These are phyloP conservation scores for Heliocidaris erythrogramma DNA, from an alignment of 35 echinoderm and acorn worm genomes.

Conservation along the genomic window DNA sequence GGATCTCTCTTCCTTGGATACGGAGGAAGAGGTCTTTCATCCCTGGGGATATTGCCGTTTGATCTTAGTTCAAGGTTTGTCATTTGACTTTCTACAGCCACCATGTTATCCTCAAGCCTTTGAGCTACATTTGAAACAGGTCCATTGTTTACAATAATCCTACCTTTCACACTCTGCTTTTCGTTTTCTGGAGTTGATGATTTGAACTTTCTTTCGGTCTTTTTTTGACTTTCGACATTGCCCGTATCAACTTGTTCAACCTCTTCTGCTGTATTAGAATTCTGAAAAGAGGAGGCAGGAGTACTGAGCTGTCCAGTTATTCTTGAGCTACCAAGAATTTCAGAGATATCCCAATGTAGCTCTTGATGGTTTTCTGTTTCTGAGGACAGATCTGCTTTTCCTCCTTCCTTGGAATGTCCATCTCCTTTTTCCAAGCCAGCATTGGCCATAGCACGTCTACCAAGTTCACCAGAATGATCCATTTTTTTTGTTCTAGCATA, in stretches of 20 bases:
- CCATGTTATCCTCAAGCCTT: neutral
- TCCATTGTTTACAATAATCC: neutral
- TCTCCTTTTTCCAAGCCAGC: neutral
- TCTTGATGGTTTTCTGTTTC: slow-evolving; percentile 10
- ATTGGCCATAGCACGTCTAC: slow-evolving; percentile 2
- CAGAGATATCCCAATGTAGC: slow-evolving; percentile 38
- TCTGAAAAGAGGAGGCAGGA: neutral
- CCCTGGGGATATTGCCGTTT: neutral
- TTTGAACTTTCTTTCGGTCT: neutral
- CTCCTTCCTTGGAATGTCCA: neutral
- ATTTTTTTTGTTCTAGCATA: neutral
- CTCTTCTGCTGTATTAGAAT: neutral
- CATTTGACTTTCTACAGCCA: neutral
- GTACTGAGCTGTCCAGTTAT: neutral
- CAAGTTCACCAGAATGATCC: neutral
- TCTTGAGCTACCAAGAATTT: slow-evolving; percentile 36
- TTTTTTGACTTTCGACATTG: neutral
- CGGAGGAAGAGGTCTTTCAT: neutral
- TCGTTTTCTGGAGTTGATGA: slow-evolving; percentile 38
- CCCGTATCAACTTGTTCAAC: neutral
- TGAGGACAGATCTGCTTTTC: neutral
- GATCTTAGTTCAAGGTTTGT: slow-evolving; percentile 25
- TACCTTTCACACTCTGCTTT: neutral
- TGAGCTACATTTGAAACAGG: neutral
- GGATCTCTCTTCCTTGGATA: slow-evolving; percentile 35